Conservation (phyloP, 1,140 invertebrate genomes). For the Lordiphosa stackelbergi region DNA sequence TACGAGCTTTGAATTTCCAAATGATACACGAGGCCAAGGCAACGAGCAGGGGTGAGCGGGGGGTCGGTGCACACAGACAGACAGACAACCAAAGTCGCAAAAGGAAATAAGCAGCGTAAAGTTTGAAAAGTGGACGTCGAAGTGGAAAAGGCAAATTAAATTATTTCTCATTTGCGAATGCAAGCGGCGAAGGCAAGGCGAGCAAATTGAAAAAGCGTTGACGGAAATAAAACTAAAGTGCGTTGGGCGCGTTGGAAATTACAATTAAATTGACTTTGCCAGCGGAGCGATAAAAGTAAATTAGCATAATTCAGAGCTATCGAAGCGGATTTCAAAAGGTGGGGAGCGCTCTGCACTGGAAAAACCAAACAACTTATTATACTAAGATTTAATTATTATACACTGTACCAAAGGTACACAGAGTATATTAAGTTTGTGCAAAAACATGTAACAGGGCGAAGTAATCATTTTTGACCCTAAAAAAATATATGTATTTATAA, state of each 20-base stretch:
- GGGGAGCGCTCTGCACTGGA: slow-evolving; percentile 4
- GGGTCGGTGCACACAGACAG: slow-evolving; percentile 19
- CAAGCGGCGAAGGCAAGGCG: not conserved
- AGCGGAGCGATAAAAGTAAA: slow-evolving; percentile 68
- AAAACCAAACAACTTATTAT: not conserved
- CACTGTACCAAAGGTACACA: no score
- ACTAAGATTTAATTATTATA: not conserved
- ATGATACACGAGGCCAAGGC: slow-evolving; percentile 40
- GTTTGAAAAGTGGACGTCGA: slow-evolving; percentile 68
- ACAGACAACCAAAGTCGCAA: slow-evolving; percentile 45
- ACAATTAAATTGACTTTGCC: slow-evolving; percentile 73
- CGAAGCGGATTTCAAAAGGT: slow-evolving; percentile 34
- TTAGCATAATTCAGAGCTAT: slow-evolving; percentile 65
- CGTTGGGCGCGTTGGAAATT: slow-evolving; percentile 60
- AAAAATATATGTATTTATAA: no score
- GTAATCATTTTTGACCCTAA: no score
- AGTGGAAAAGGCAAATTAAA: slow-evolving; percentile 71
- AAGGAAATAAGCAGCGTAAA: slow-evolving; percentile 57
- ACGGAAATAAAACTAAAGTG: slow-evolving; percentile 66
- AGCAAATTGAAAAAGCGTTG: slow-evolving; percentile 55
- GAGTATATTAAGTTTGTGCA: no score
- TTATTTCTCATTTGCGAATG: slow-evolving; percentile 66
- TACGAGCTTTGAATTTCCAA: slow-evolving; percentile 65
- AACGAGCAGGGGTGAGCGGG: slow-evolving; percentile 1
- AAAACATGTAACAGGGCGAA: no score